These are phyloP conservation scores for Symphodus melops DNA, from an alignment of 2,113 vertebrate genomes.

Conservation along the genomic window DNA sequence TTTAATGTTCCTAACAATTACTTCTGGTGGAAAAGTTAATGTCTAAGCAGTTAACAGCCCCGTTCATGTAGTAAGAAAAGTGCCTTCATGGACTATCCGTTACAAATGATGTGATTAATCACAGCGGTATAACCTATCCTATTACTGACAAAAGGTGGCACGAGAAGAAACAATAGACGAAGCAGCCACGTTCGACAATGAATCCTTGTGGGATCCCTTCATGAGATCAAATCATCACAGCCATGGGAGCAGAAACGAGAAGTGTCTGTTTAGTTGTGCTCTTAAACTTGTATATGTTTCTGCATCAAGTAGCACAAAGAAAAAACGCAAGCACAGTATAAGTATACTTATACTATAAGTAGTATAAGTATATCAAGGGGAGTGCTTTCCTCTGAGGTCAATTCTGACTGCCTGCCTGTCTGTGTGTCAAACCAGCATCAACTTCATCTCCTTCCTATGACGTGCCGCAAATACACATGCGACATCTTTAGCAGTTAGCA, in stretches of 20 bases:
- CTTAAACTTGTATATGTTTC: conserved; percentile 14
- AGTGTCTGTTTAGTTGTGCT: conserved; percentile 7
- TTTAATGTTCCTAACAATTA: conserved; percentile 57
- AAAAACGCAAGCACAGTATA: background rate
- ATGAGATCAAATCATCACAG: conserved; percentile 8
- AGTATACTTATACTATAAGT: too few species aligned
- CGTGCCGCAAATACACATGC: conserved; percentile 2
- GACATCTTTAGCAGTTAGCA: background rate
- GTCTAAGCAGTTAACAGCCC: conserved; percentile 27
- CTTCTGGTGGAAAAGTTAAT: conserved; percentile 31
- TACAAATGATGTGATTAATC: conserved; percentile 53
- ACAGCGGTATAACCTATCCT: conserved; percentile 21
- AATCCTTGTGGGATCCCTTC: conserved; percentile 5
- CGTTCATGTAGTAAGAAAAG: conserved; percentile 44
- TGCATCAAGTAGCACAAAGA: conserved; percentile 20
- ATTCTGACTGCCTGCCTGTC: too few species aligned
- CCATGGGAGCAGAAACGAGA: background rate
- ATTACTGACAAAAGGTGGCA: conserved; percentile 16
- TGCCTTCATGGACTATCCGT: conserved; percentile 13
- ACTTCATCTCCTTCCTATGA: background rate
- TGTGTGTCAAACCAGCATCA: background rate
- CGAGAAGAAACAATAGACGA: conserved; percentile 3
- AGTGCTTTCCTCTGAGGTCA: conserved; percentile 19
- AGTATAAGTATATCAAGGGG: too few species aligned
- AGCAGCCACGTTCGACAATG: background rate